These are phyloP conservation scores for Merluccius polli DNA, from an alignment of 2,797 vertebrate genomes.

Conservation along the genomic window DNA sequence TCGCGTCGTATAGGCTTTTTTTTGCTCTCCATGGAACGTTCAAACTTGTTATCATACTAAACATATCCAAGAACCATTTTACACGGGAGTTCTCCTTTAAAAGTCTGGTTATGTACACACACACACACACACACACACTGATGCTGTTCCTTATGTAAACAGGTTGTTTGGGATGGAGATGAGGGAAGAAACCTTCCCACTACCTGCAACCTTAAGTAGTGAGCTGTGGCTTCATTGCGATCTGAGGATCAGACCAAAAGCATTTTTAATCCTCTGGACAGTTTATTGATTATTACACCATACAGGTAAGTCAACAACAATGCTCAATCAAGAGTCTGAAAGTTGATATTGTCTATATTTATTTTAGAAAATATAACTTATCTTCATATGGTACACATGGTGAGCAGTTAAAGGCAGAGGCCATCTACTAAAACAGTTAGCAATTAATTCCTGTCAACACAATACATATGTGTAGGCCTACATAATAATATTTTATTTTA, in stretches of 20 bases:
- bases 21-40: too few species aligned
- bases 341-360: not conserved
- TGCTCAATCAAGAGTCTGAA: too few species aligned
- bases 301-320: not conserved
- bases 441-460: not conserved
- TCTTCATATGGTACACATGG: not conserved
- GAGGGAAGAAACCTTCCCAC: not conserved
- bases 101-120: not conserved
- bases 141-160: not conserved
- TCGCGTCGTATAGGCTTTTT: too few species aligned
- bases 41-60: too few species aligned
- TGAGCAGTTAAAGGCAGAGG: conserved; percentile 3
- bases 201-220: not conserved
- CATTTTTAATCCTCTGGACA: not conserved
- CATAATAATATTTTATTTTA: too few species aligned
- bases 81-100: too few species aligned
- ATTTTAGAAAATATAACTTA: not conserved
- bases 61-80: too few species aligned
- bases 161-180: not conserved
- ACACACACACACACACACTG: not conserved
- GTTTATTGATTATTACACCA: not conserved
- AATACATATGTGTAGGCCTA: not conserved
- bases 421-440: not conserved
- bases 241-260: not conserved
- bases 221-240: not conserved